A percentile compares a stretch with the other conserved stretches of the same genome.
phyloP scores from a whole-genome alignment of 2,113 vertebrate species.

The Pseudopipra pipra region DNA sequence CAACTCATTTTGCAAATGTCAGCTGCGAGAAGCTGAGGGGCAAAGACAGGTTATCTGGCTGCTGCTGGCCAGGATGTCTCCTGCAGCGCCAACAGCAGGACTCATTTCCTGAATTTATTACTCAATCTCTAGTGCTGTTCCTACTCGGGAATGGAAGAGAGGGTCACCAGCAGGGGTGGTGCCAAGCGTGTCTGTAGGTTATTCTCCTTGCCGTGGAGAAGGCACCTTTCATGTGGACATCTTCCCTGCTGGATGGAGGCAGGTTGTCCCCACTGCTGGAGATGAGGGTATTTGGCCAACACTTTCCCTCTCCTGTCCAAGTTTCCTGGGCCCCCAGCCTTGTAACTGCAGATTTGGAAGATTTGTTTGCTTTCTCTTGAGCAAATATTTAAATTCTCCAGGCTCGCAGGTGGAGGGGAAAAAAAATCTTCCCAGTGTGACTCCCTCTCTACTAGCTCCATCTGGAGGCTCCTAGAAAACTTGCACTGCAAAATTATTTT shows the following conservation, averaged over 20 bases:
- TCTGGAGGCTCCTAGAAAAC: slow-evolving; percentile 6
- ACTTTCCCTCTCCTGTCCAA: not conserved
- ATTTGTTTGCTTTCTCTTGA: not conserved
- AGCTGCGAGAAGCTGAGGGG: not conserved
- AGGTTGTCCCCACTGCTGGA: not conserved
- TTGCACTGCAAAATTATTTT: not conserved
- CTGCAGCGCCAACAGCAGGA: not conserved
- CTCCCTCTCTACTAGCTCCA: slow-evolving; percentile 39
- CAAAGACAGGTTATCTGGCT: not conserved
- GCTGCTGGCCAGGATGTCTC: not conserved
- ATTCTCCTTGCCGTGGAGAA: not conserved
- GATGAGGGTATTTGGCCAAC: accelerated
- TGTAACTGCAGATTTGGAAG: not conserved
- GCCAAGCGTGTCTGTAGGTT: not conserved
- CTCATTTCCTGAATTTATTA: not conserved
- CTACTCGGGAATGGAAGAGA: not conserved
- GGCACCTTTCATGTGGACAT: accelerated
- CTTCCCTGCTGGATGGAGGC: not conserved
- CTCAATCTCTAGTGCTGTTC: not conserved
- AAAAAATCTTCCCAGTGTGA: not conserved
- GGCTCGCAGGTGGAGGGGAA: not conserved
- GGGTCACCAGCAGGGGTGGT: not conserved
- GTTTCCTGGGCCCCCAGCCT: not conserved
- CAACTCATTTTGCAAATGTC: not conserved
- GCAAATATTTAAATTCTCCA: not conserved